Percentiles rank a stretch among this genome's conserved stretches.
Evolutionary conservation across 1,140 invertebrate species (phyloP).

Genomic region (Eriosoma lanigerum): DNA sequence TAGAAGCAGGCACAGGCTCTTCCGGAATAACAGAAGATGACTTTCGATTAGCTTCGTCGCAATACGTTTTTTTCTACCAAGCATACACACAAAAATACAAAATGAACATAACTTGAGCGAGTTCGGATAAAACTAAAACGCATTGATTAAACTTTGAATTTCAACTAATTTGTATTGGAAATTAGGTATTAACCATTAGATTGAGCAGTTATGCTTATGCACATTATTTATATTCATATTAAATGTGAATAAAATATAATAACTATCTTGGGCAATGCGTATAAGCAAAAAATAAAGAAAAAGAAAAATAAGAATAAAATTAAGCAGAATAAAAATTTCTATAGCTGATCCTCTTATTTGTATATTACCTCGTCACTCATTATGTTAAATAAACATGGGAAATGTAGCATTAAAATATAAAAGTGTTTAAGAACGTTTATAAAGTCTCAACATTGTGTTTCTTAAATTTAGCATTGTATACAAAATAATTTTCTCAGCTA

Average conservation of each 20-base stretch:
- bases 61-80: slow-evolving; percentile 55
- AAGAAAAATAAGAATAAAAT: neutral
- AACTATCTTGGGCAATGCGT: too few relatives aligned
- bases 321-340: too few relatives aligned
- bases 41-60: slow-evolving; percentile 55
- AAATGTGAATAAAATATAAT: too few relatives aligned
- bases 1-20: slow-evolving; percentile 55
- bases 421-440: slow-evolving; percentile 13
- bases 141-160: too few relatives aligned
- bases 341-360: neutral
- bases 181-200: neutral
- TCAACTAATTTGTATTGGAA: neutral
- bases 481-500: slow-evolving; percentile 15
- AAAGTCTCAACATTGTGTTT: neutral
- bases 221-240: too few relatives aligned
- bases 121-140: neutral
- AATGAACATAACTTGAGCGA: slow-evolving; percentile 40
- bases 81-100: slow-evolving; percentile 46
- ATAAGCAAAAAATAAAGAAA: too few relatives aligned
- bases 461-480: neutral
- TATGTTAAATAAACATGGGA: neutral
- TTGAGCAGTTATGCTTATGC: too few relatives aligned
- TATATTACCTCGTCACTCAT: neutral
- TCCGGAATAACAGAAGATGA: slow-evolving; percentile 53
- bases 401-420: slow-evolving; percentile 4